These are phyloP conservation scores for Tiphia femorata DNA, from an alignment of 2,888 invertebrate genomes.

Conservation along the genomic window DNA sequence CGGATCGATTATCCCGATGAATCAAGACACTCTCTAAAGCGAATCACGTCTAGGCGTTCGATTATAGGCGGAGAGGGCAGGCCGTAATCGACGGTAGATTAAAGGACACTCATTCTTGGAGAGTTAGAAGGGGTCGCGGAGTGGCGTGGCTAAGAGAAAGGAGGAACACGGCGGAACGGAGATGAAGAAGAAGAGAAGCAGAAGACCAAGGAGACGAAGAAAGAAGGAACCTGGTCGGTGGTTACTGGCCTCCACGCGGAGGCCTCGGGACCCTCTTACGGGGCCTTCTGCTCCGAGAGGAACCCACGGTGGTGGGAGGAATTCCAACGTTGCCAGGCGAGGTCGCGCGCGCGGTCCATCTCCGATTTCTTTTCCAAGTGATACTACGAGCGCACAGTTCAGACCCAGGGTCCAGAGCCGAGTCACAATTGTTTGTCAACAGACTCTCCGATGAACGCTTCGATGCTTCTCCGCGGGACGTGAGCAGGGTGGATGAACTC, in stretches of 20 bases:
- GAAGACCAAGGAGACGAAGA: background rate
- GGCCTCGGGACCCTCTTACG: constrained; percentile 39
- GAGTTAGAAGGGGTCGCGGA: too few relatives aligned
- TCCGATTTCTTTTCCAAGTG: constrained; percentile 2
- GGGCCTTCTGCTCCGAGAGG: constrained; percentile 34
- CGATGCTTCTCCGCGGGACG: background rate
- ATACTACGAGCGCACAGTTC: background rate
- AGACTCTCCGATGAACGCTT: too few relatives aligned
- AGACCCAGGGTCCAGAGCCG: constrained; percentile 6
- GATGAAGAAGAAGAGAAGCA: background rate
- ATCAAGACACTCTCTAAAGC: too few relatives aligned
- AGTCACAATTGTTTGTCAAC: constrained; percentile 40
- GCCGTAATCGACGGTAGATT: too few relatives aligned
- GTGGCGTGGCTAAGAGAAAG: too few relatives aligned
- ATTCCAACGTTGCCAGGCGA: constrained; percentile 56
- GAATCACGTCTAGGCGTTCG: too few relatives aligned
- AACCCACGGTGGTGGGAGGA: constrained; percentile 48
- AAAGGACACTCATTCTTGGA: too few relatives aligned
- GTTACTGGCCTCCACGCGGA: constrained; percentile 18
- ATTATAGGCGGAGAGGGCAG: too few relatives aligned
- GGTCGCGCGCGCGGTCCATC: background rate
- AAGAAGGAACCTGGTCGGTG: constrained; percentile 14
- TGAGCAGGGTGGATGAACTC: background rate
- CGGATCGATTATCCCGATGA: too few relatives aligned
- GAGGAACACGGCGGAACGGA: background rate